Evolutionary conservation across 2,888 invertebrate species (phyloP).

Genomic region (Trichopoda pennipes): DNA sequence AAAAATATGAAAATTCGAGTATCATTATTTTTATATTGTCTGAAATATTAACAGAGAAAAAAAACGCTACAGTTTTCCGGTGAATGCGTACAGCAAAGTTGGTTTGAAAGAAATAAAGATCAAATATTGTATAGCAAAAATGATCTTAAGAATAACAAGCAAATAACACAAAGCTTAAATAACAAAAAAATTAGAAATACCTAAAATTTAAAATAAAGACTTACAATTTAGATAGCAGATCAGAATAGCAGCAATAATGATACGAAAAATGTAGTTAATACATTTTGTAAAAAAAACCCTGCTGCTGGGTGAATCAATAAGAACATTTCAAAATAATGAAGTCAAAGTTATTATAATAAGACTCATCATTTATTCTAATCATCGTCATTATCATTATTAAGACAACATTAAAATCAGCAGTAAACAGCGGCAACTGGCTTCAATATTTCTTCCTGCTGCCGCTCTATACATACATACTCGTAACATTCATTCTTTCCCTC

Average conservation of each 20-base stretch:
- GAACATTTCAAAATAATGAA: slow-evolving; percentile 36
- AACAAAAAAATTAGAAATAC: too few relatives aligned
- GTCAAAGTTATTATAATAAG: slow-evolving; percentile 28
- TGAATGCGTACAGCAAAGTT: slow-evolving; percentile 47
- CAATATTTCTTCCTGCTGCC: slow-evolving; percentile 34
- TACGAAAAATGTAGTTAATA: slow-evolving; percentile 50
- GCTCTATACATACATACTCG: slow-evolving; percentile 16
- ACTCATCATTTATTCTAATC: slow-evolving; percentile 10
- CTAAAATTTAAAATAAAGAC: neutral
- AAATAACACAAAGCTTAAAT: neutral
- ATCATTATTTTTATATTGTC: slow-evolving; percentile 39
- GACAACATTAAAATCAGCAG: slow-evolving; percentile 25
- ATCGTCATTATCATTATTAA: slow-evolving; percentile 33
- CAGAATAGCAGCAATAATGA: slow-evolving; percentile 32
- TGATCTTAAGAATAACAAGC: neutral
- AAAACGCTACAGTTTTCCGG: slow-evolving; percentile 34
- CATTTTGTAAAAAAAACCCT: slow-evolving; percentile 10
- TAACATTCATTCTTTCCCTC: slow-evolving; percentile 1
- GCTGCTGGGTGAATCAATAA: slow-evolving; percentile 43
- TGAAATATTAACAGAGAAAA: slow-evolving; percentile 18
- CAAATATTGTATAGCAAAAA: slow-evolving; percentile 5
- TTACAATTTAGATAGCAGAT: neutral
- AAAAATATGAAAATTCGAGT: neutral
- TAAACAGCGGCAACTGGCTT: slow-evolving; percentile 24
- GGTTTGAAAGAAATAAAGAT: slow-evolving; percentile 13